Evolutionary conservation across 2,888 invertebrate species (phyloP).

Genomic region (Sabatieria punctata): DNA sequence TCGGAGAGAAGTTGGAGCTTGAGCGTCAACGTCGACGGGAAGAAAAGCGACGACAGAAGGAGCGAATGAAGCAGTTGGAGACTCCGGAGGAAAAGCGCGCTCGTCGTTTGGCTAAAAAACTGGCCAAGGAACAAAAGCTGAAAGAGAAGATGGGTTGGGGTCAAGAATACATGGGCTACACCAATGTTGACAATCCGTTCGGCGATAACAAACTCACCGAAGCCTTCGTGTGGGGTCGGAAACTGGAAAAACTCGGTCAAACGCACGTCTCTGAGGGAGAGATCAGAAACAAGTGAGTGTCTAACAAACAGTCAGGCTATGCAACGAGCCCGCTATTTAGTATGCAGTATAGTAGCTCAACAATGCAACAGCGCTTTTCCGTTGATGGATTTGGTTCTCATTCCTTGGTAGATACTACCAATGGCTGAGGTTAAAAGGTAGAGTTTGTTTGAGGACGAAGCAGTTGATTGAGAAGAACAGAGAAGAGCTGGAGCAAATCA

Average conservation of each 20-base stretch:
- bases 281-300: conserved; percentile 42
- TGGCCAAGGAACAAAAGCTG: conserved; percentile 20
- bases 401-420: too few species aligned
- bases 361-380: too few species aligned
- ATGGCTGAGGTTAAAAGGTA: too few species aligned
- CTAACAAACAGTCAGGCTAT: too few species aligned
- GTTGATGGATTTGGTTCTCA: too few species aligned
- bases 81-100: conserved; percentile 81
- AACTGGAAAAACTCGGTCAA: conserved; percentile 78
- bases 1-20: background rate
- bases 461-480: conserved; percentile 20
- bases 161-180: conserved; percentile 60
- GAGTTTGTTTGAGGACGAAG: too few species aligned
- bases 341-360: too few species aligned
- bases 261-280: conserved; percentile 57
- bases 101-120: conserved; percentile 66
- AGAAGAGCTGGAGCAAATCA: conserved; percentile 79
- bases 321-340: too few species aligned
- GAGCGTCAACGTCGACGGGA: conserved; percentile 11
- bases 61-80: conserved; percentile 58
- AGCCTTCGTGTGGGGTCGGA: conserved; percentile 91
- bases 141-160: conserved; percentile 11
- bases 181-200: conserved; percentile 94
- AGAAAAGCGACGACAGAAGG: conserved; percentile 28
- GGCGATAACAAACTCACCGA: conserved; percentile 86